Evolutionary conservation across 2,113 vertebrate genomes (phyloP), one percentile per base, ranked within the genome.

Genomic region (Ia io): DNA sequence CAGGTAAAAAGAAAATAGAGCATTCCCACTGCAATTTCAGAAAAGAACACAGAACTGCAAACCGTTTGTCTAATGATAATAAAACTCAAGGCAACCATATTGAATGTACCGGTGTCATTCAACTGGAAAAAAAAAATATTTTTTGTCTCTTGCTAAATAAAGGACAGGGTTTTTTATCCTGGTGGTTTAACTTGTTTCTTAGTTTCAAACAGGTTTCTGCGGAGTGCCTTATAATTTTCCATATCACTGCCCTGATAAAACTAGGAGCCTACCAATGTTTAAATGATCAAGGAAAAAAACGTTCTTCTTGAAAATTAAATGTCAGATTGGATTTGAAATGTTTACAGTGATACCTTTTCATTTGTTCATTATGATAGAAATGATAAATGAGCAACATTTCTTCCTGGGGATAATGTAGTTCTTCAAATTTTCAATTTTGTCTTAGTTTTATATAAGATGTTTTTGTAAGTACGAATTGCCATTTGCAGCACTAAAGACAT

Each of bases 251-350:
- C 51, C 78, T 40, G 40, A 88, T 91, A 74, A 16, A 13, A 53
- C 0, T 14, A 88, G 18, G 23, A 90, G 25, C 25, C 59, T 90
- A 53, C 23, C 8, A 90, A 71, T 94, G 49, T 85, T 90, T 79
- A 93, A 86, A 94, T 92, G 20, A 89, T n/a, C 6, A 51, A 85
- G 7, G 44, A 25, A 40, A 67, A n/a, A 7, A 47, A 80, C 6
- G 63, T 91, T 92, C 17, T 79, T 49, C 23, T 78, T 96, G 53
- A 97, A 94, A 96, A 84, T 93, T 92, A 91, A 87, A 94, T 90
- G 74, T 95, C 49, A 96, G 53, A 84, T 94, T 94, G 17, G 1
- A 80, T 93, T 77, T 91, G 93, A 96, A 96, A 94, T 90, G 35
- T 95, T 97, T 97, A 77, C 51, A 92, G 69, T 90, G 25, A 78